Evolutionary conservation across 2,888 invertebrate species (phyloP).

Genomic region (Ectobius pallidus): DNA sequence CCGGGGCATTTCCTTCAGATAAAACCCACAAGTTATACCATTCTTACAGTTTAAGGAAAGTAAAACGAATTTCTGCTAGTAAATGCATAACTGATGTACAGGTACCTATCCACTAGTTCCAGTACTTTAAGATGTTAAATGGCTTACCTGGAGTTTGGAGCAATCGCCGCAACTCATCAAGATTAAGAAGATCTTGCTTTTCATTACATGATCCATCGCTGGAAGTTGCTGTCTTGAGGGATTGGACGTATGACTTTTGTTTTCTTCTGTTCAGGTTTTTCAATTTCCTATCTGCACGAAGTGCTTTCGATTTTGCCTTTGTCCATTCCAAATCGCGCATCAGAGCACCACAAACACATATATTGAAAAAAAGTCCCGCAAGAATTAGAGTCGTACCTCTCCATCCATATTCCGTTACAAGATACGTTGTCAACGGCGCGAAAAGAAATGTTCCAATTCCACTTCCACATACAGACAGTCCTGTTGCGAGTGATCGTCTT

Average conservation of each 20-base stretch:
- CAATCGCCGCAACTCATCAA: conserved; percentile 47
- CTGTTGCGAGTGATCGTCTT: conserved; percentile 82
- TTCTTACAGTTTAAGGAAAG: too few relatives aligned
- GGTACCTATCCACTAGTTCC: too few relatives aligned
- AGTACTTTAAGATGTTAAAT: too few relatives aligned
- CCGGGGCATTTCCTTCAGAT: too few relatives aligned
- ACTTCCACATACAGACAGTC: conserved; percentile 84
- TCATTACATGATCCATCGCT: conserved; percentile 71
- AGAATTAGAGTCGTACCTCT: conserved; percentile 81
- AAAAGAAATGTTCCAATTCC: conserved; percentile 89
- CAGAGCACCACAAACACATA: conserved; percentile 80
- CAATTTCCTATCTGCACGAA: conserved; percentile 53
- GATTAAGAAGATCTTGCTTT: conserved; percentile 58
- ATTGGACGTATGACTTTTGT: conserved; percentile 63
- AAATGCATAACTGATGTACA: too few relatives aligned
- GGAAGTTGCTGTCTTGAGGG: conserved; percentile 54
- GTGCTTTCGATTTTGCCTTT: conserved; percentile 53
- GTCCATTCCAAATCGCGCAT: conserved; percentile 80
- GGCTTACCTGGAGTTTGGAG: conserved; percentile 42
- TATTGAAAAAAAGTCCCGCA: conserved; percentile 80
- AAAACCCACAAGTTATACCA: too few relatives aligned
- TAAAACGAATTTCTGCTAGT: too few relatives aligned
- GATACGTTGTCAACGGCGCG: conserved; percentile 76
- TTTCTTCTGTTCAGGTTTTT: conserved; percentile 65
- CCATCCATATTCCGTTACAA: conserved; percentile 82